These are phyloP conservation scores for Paramuricea clavata DNA, from an alignment of 92 coral and sea anemone genomes.

Conservation along the genomic window DNA sequence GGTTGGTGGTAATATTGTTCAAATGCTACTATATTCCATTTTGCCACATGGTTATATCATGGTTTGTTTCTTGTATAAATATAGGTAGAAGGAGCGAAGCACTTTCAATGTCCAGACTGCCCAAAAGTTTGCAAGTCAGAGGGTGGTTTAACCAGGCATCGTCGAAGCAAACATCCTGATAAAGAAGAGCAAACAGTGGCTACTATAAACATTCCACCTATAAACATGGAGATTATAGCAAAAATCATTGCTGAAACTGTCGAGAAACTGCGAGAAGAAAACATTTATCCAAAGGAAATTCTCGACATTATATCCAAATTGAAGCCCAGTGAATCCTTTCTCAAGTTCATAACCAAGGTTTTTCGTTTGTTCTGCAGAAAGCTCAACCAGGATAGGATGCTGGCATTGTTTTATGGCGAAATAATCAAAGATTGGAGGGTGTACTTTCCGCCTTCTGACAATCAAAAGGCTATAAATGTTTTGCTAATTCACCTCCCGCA, in stretches of 20 bases:
- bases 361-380: conserved; percentile 11
- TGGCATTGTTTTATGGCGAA: conserved; percentile 22
- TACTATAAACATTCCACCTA: background rate
- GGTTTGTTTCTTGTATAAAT: background rate
- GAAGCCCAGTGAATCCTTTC: conserved; percentile 1
- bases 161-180: background rate
- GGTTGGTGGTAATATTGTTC: background rate
- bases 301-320: background rate
- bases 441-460: background rate
- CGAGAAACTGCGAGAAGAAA: background rate
- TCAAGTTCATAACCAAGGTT: background rate
- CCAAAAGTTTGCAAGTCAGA: background rate
- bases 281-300: background rate
- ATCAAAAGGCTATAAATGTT: conserved; percentile 19
- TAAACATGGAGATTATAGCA: background rate
- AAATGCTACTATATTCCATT: background rate
- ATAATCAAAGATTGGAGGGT: background rate
- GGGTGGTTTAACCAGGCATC: background rate
- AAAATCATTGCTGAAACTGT: background rate
- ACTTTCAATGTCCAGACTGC: background rate
- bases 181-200: background rate
- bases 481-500: conserved; percentile 21
- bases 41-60: background rate
- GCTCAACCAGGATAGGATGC: conserved; percentile 16
- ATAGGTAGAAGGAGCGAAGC: background rate